phyloP scores from a whole-genome alignment of 2,797 vertebrate species.

The Parambassis ranga region DNA sequence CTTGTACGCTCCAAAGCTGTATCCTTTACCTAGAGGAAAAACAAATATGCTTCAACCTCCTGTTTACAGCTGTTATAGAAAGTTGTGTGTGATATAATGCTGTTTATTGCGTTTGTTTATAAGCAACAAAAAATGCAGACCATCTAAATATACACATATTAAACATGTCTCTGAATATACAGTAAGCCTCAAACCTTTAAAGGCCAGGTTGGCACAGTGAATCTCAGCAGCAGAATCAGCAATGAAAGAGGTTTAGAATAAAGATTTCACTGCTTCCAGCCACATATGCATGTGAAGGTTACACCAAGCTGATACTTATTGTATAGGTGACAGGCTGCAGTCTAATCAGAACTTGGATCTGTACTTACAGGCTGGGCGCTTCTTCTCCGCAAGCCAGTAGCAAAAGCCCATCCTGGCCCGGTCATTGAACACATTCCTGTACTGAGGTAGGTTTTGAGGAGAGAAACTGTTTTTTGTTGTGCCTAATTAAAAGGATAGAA shows the following conservation, averaged over 20 bases:
- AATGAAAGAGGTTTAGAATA: background rate
- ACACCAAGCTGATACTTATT: conserved; percentile 3
- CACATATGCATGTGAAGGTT: conserved; percentile 5
- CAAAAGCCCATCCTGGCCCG: conserved; percentile 61
- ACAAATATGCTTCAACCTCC: background rate
- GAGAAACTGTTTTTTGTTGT: background rate
- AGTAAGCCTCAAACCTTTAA: background rate
- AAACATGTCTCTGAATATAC: background rate
- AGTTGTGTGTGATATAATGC: too few relatives aligned
- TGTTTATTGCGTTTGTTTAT: too few relatives aligned
- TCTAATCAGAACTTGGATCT: conserved; percentile 5
- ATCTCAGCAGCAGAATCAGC: background rate
- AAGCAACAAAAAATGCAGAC: background rate
- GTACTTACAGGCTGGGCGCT: conserved; percentile 47
- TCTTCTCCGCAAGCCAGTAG: conserved; percentile 70
- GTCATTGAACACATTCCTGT: conserved; percentile 70
- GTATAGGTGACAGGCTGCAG: background rate
- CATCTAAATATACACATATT: too few relatives aligned
- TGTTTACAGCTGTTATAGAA: too few relatives aligned
- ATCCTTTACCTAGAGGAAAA: conserved; percentile 54
- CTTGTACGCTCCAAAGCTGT: conserved; percentile 68
- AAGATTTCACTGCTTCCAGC: background rate
- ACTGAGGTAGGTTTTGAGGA: conserved; percentile 50
- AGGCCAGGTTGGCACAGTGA: background rate
- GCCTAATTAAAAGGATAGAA: conserved; percentile 20